Evolutionary conservation across 1,140 invertebrate genomes (phyloP).

Genomic region (Bombus balteatus): DNA sequence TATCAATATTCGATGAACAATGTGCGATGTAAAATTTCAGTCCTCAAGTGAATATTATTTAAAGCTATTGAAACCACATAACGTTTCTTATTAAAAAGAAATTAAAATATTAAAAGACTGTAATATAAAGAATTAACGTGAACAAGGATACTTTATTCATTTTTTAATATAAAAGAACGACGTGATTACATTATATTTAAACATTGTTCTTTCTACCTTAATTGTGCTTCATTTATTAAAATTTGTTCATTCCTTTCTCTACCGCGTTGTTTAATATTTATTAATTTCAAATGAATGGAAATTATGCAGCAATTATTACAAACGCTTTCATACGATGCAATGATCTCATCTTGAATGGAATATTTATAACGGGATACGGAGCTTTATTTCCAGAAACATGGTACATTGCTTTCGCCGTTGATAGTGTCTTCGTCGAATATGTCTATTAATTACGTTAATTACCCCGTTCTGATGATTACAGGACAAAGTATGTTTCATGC

Average conservation of each 20-base stretch:
- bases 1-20: not conserved
- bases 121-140: not conserved
- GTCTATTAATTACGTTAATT: slow-evolving; percentile 25
- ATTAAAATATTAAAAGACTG: not conserved
- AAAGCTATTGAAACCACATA: not conserved
- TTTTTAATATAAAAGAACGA: not conserved
- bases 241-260: too few relatives aligned
- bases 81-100: not conserved
- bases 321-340: not conserved
- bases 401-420: not conserved
- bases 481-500: not conserved
- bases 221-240: not conserved
- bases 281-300: not conserved
- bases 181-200: not conserved
- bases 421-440: not conserved
- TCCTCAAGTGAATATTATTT: too few relatives aligned
- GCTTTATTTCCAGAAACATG: not conserved
- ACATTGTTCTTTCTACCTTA: not conserved
- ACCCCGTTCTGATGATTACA: not conserved
- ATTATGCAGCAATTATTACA: slow-evolving; percentile 11
- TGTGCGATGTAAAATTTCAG: too few relatives aligned
- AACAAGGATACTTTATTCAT: not conserved
- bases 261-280: not conserved
- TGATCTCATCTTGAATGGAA: not conserved
- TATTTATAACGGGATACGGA: not conserved